Base-by-base conservation (phyloP, 2,888 invertebrate species). In the Hirtodrosophila duncani region DNA sequence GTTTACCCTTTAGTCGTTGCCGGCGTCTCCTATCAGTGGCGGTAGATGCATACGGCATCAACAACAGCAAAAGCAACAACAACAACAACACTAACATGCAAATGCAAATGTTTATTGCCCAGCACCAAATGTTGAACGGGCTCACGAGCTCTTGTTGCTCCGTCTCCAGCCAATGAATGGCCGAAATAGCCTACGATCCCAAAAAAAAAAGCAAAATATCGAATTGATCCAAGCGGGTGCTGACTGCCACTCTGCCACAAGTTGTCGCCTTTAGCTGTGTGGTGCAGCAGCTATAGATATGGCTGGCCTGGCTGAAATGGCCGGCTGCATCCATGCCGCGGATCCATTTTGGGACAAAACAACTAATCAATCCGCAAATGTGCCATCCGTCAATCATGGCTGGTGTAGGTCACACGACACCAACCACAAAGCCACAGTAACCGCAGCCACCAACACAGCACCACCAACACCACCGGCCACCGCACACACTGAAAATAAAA, bases 11-110 rank as follows among this genome's bases (percentile, higher is more conserved):
- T 39, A 14, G 33, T 52, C 52, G 44, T 20, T 46, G 11, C 46
- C 55, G 53, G 33, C 63, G 68, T 33, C 50, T 81, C 36, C 46
- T 56, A 84, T 84, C 84, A 72, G 65, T 63, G 81, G 67, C 83
- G 84, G 84, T 80, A 84, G 84, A 83, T 84, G 82, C 70, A 83
- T 59, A 75, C 64, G 64, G 63, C 69, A 58, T 72, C 79, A 71
- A 59, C 37, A 49, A 6, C 42, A 45, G 9, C 48, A 43, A 7
- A 39, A 45, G 9, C 37, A 42, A 7, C 29, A 45, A 17, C 34
- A 41, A 42, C 56, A 52, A 30, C 36, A 59, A 50, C 38, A 52
- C 46, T 50, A 56, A 60, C 62, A 70, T 70, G 67, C 63, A 72
- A 72, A 72, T 72, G 72, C 72, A 72, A 74, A 74, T 74, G 72